A percentile compares a stretch with the other conserved stretches of the same genome.
Evolutionary conservation across 35 echinoderm and acorn worm genomes (phyloP).

Genomic region (Apostichopus parvimensis): DNA sequence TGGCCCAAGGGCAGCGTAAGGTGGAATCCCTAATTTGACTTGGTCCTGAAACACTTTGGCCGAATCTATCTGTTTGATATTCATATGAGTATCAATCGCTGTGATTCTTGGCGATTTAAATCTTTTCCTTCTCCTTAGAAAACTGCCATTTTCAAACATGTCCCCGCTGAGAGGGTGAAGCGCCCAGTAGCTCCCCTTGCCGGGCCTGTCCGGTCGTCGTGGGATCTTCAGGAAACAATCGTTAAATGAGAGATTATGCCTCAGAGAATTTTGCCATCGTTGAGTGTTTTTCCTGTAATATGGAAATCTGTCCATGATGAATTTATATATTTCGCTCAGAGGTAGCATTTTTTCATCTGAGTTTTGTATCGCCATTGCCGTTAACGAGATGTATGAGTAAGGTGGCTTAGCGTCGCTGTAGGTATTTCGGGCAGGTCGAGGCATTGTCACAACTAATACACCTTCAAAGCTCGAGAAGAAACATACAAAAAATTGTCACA

Average conservation of each 20-base stretch:
- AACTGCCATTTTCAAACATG: conserved; percentile 99
- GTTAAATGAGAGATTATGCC: conserved; percentile 97
- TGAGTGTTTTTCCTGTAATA: conserved; percentile 99
- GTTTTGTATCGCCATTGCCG: conserved; percentile 97
- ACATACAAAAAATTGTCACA: conserved; percentile 11
- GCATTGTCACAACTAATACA: conserved; percentile 65
- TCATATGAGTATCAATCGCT: conserved; percentile 84
- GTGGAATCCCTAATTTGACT: conserved; percentile 84
- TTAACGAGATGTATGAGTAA: conserved; percentile 97
- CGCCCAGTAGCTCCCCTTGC: conserved; percentile 99
- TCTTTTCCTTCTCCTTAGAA: conserved; percentile 90
- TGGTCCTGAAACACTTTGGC: conserved; percentile 97
- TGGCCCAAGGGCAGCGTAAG: conserved; percentile 62
- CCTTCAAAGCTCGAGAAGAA: neutral
- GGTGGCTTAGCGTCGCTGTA: conserved; percentile 99
- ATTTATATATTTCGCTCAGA: conserved; percentile 98
- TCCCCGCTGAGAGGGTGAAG: conserved; percentile 93
- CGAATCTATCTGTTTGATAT: conserved; percentile 95
- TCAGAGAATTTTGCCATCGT: conserved; percentile 96
- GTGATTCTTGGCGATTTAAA: conserved; percentile 96
- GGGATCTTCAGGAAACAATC: conserved; percentile 99
- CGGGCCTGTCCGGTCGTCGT: conserved; percentile 92
- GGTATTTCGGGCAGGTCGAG: conserved; percentile 91
- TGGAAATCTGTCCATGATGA: conserved; percentile 99
- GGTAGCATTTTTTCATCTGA: conserved; percentile 97